Percentiles rank a stretch among this genome's conserved stretches.
Evolutionary conservation across 2,888 invertebrate genomes (phyloP).

Genomic region (Lumbricus terrestris): DNA sequence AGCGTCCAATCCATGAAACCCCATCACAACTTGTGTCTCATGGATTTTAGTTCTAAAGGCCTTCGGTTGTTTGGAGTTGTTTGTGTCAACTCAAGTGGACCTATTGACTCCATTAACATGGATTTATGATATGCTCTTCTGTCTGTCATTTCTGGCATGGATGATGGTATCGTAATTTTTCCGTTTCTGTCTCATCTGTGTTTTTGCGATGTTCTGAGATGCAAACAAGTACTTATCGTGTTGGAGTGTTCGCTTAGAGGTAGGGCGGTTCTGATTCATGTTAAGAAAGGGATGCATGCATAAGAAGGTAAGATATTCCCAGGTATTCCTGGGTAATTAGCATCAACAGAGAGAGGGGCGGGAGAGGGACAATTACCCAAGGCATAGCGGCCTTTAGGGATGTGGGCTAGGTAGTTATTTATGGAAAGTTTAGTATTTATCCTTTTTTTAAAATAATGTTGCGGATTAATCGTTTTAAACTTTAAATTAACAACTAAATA

Average conservation of each 20-base stretch:
- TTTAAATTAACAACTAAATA: no score
- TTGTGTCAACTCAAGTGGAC: neutral
- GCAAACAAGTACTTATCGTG: neutral
- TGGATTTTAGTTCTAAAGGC: neutral
- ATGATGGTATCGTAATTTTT: neutral
- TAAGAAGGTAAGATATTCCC: no score
- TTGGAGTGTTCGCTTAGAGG: neutral
- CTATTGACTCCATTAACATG: neutral
- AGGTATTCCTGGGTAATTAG: no score
- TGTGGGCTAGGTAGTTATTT: no score
- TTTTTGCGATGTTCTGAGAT: neutral
- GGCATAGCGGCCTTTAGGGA: no score
- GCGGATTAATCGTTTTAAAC: no score
- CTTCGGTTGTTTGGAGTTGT: neutral
- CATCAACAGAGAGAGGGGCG: no score
- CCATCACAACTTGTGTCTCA: neutral
- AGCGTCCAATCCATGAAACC: neutral
- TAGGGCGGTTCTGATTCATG: no score
- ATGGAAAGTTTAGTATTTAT: no score
- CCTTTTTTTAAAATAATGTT: no score
- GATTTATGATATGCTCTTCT: neutral
- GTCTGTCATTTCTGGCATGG: neutral
- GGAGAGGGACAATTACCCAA: no score
- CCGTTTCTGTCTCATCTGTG: neutral
- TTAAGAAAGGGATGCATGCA: no score